Evolutionary conservation across 1,140 invertebrate genomes (phyloP), one percentile per base, ranked within the genome.

Genomic region (Antheraea mylitta): DNA sequence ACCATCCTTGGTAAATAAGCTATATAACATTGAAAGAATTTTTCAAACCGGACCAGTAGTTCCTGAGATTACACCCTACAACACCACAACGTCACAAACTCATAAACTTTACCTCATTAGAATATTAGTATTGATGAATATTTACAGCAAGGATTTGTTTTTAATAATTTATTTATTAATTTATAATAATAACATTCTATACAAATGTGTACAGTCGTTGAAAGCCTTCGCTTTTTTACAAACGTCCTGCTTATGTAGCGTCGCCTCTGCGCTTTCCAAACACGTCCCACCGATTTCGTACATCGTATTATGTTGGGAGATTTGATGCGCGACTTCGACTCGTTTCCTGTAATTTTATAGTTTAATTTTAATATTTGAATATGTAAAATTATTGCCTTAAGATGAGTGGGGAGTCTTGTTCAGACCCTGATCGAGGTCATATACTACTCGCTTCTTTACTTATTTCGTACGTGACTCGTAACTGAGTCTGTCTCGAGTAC

Each of bases 201-300:
- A 91, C 18, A 91, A 69, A 69, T 90, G 87, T 10, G 89, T 91
- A 63, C 89, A 91, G 60, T 91, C 87, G 68, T 91, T 91, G 68
- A 91, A 91, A 0, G 86, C 83, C 72, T 91, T 91, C 0, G 89
- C 89, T 60, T 86, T 89, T 73, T 85, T 88, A 74, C 89, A 91
- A 16, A 91, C 87, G 63, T 91, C 87, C 64, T 89, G 84, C 37
- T 87, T 89, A 70, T 89, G 86, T 36, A 86, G 84, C 0, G 82
- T 82, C 0, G 83, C 81, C n/a, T 91, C 87, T 0, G 87, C 87
- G 22, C 68, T 85, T 66, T 90, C 85, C n/a, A 86, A 63, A 66
- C 89, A 91, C 0, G 79, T 73, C 68, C 73, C 73, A 7, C 87
- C 87, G 53, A 79, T 82, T 72, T 91, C 85, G 3, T 67, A 73